Evolutionary conservation across 2,888 invertebrate species (phyloP), one percentile per base, ranked within the genome.

Genomic region (Chymomyza fuscimana): DNA sequence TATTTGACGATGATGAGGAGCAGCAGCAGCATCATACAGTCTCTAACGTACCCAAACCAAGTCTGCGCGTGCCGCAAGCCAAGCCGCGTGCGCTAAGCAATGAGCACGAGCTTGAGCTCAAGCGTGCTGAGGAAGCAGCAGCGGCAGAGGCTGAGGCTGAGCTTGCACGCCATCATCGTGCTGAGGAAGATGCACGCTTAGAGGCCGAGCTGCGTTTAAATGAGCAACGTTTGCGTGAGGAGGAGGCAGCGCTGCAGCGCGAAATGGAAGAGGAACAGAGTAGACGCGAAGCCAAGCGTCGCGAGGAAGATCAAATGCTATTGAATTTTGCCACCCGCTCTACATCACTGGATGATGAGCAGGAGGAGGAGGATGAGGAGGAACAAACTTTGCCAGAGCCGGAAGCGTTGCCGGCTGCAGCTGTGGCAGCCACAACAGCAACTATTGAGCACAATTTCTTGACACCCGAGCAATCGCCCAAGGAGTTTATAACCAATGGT

Each of bases 381-480:
- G 10, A 58, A 19, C 46, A 52, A 16, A 12, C 32, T 16, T 36
- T 66, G 32, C n/a, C 22, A n/a, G 46, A 62, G n/a, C 10, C 50
- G 4, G 36, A 54, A 10, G n/a, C 61, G 7, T 50, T 68, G 50
- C 19, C 64, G 15, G 67, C 66, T 51, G 36, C 59, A 5, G 75
- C 25, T 50, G 70, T 77, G 68, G 63, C 73, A 46, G 40, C 12
- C 12, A 46, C 40, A 1, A 12, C 40, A 46, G 12, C 40, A 36
- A 69, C 70, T 61, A 70, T 79, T 63, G 82, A 87, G 40, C 77
- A 81, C 29, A 87, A 88, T 66, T 79, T 83, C 73, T 91, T 92
- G 4, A 92, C 93, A 32, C 81, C 87, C n/a, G 81, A 89, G 56
- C 78, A 86, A 67, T 90, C 86, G 40, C 85, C 86, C 46, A 89